Base-by-base conservation (phyloP, 2,113 vertebrate species). In the Mustela nigripes region DNA sequence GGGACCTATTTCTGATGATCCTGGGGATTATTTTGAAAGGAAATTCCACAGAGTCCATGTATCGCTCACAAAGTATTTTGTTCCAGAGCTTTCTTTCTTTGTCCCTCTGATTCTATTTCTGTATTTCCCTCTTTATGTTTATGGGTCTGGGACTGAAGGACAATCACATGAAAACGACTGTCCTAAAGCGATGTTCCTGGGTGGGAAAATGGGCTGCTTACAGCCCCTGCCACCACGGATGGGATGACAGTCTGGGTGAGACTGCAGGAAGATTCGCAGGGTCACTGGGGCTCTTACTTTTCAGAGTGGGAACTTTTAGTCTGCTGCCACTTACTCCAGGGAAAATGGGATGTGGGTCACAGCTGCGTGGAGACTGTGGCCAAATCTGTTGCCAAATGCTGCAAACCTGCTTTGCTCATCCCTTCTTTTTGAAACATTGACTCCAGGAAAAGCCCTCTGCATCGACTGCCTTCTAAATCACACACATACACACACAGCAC, bases 11-110 rank as follows among this genome's bases (percentile, higher is more conserved):
- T 96, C 63, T 78, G 48, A 97, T 85, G 80, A 79, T 90, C 87
- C 91, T 21, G 21, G 16, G 92, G 92, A 96, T 94, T 97, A 97
- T 63, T 73, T 91, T 93, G 71, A 94, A 95, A 95, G 94, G 95
- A 98, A 97, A 94, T 95, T 87, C 97, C 94, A 42, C 2, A 71
- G 80, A 97, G 83, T 90, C 89, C 97, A 89, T 2, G 12, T 24
- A 79, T 48, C 14, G 78, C 67, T 95, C 94, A 91, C 81, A 71
- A 91, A 62, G 65, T 28, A 73, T 86, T 97, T 79, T 31, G 65
- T 87, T 84, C 63, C 83, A 91, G 60, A 50, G 65, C 39, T 88
- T 91, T 85, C 97, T 91, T 73, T 92, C 63, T 87, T 94, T 39
- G 50, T 80, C 65, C 83, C 80, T 85, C 95, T 78, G 84, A 53